phyloP scores from a whole-genome alignment of 2,797 vertebrate genomes.

The Lithobates pipiens region DNA sequence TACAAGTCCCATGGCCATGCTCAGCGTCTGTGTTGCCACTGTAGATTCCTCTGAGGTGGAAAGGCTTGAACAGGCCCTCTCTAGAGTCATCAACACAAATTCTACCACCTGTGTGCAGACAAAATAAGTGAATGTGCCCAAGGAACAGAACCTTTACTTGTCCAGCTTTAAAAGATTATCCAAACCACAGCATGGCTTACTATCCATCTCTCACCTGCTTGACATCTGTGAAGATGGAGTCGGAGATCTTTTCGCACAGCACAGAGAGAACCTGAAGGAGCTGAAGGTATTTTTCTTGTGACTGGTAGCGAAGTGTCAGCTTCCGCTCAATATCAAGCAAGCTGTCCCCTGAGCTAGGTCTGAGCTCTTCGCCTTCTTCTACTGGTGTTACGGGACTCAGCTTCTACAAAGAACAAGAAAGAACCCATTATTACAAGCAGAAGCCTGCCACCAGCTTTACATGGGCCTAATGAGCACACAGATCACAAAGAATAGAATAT shows the following conservation, averaged over 20 bases:
- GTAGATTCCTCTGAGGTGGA: slow-evolving; percentile 66
- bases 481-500: too few species aligned
- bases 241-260: slow-evolving; percentile 84
- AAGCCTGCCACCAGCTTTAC: too few species aligned
- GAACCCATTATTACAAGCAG: neutral
- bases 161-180: neutral
- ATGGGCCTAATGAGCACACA: too few species aligned
- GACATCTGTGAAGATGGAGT: slow-evolving; percentile 82
- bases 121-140: neutral
- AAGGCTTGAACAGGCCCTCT: slow-evolving; percentile 81
- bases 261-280: slow-evolving; percentile 86
- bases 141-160: neutral
- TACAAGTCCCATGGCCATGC: slow-evolving; percentile 91
- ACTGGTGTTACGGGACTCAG: slow-evolving; percentile 78
- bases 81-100: slow-evolving; percentile 84
- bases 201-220: slow-evolving; percentile 80
- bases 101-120: slow-evolving; percentile 82
- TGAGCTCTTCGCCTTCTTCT: slow-evolving; percentile 58
- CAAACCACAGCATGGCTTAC: accelerated
- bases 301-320: slow-evolving; percentile 60
- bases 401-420: slow-evolving; percentile 72
- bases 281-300: slow-evolving; percentile 74
- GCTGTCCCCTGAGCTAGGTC: slow-evolving; percentile 67
- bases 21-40: slow-evolving; percentile 85
- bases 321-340: slow-evolving; percentile 82